Evolutionary conservation across 2,888 invertebrate species (phyloP).

Genomic region (Actias luna): DNA sequence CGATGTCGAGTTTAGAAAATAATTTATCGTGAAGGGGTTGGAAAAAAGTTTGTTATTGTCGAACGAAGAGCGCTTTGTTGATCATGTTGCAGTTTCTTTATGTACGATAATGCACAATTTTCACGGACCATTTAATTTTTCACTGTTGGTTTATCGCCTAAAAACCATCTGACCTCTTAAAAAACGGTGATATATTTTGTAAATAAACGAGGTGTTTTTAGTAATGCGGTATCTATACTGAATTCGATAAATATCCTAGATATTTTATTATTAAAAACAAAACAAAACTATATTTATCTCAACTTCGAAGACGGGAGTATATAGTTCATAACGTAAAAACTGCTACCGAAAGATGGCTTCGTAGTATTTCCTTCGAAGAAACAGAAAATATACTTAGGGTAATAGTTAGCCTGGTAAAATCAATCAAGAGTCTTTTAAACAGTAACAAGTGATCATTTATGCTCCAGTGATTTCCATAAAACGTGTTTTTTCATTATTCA

Average conservation of each 20-base stretch:
- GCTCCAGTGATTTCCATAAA: neutral
- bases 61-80: constrained; percentile 48
- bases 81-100: constrained; percentile 44
- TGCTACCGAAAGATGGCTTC: too few species aligned
- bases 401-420: too few species aligned
- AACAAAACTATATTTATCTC: too few species aligned
- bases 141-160: constrained; percentile 46
- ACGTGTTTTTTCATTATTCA: neutral
- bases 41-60: constrained; percentile 48
- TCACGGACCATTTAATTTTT: constrained; percentile 63
- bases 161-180: constrained; percentile 5
- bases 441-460: too few species aligned
- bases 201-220: too few species aligned
- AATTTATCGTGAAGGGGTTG: constrained; percentile 59
- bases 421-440: too few species aligned
- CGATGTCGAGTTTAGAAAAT: constrained; percentile 37
- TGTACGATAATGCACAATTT: constrained; percentile 69
- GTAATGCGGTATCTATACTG: too few species aligned
- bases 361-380: constrained; percentile 34
- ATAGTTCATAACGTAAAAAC: constrained; percentile 39
- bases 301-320: constrained; percentile 41
- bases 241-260: too few species aligned
- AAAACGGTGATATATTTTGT: neutral
- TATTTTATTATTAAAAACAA: too few species aligned
- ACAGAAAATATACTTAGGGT: constrained; percentile 19